These are phyloP conservation scores for Mylabris phalerata DNA, from an alignment of 1,140 invertebrate species.

Conservation along the genomic window DNA sequence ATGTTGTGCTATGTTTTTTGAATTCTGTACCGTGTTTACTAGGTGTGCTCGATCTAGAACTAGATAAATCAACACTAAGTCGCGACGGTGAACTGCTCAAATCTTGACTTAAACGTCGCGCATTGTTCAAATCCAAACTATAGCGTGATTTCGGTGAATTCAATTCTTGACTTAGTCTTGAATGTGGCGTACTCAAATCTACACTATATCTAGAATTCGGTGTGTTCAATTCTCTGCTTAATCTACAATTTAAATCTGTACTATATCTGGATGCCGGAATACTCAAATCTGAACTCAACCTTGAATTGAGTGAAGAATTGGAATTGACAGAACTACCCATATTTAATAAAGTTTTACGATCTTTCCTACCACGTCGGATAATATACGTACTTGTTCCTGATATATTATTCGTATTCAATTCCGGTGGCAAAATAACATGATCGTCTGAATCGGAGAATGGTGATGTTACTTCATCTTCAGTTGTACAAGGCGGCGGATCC, in stretches of 20 bases:
- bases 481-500: slow-evolving; percentile 56
- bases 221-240: slow-evolving; percentile 51
- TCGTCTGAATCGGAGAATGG: slow-evolving; percentile 60
- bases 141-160: slow-evolving; percentile 51
- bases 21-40: slow-evolving; percentile 47
- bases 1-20: slow-evolving; percentile 68
- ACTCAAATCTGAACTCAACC: slow-evolving; percentile 52
- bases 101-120: slow-evolving; percentile 48
- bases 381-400: slow-evolving; percentile 65
- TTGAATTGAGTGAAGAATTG: slow-evolving; percentile 51
- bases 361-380: slow-evolving; percentile 58
- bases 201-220: slow-evolving; percentile 55
- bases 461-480: slow-evolving; percentile 58
- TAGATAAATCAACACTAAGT: slow-evolving; percentile 30
- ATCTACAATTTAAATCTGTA: slow-evolving; percentile 49
- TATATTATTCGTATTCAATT: slow-evolving; percentile 47
- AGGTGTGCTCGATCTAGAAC: slow-evolving; percentile 34
- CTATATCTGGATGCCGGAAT: slow-evolving; percentile 50
- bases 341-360: slow-evolving; percentile 45
- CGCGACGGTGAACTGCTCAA: slow-evolving; percentile 32
- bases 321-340: slow-evolving; percentile 40
- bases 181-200: slow-evolving; percentile 51
- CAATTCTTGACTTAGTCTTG: slow-evolving; percentile 48
- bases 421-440: slow-evolving; percentile 44
- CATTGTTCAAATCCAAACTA: slow-evolving; percentile 52